Base-by-base conservation (phyloP, 2,888 invertebrate genomes). In the Scaptomyza polygonia region DNA sequence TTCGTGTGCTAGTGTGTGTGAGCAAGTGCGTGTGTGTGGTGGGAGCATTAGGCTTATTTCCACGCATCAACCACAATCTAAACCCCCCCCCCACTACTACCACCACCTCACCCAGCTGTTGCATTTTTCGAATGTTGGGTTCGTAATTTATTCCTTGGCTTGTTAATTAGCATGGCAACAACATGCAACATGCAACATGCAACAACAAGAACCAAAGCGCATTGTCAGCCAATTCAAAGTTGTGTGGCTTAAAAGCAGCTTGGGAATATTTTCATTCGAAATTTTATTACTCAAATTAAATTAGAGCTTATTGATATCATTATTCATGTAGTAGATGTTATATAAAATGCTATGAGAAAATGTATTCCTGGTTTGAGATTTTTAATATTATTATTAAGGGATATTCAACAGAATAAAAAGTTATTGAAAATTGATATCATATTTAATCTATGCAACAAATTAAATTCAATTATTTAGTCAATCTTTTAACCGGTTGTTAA, bases 121-220 rank as follows among this genome's bases (percentile, higher is more conserved):
- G 67, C 77, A 75, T 79, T 82, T 79, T 77, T 77, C 65, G 61
- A 67, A 59, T 67, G 64, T 56, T 48, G 52, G 67, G 80, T 51
- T 54, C 49, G 72, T 72, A 85, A 83, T 82, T 76, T 78, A 85
- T 85, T 76, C 78, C 78, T 63, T 72, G 53, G 59, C 30, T 59
- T 82, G 80, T 82, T 83, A 83, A 83, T 83, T 83, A 83, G 76
- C 71, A 48, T 59, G 72, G 64, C 70, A 68, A 71, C 63, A 63
- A 64, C 52, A 67, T 36, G n/a, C 36, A 36, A n/a, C 34, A 34
- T 34, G 34, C 34, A 34, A 34, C 36, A 34, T 34, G 4, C 39
- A 36, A 12, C 47, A 36, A 12, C 27, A 52, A n/a, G 18, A 52
- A 18, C 9, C 11, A 45, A 12, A 44, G 27, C 44, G 44, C 51